Evolutionary conservation across 2,888 invertebrate species (phyloP).

Genomic region (Drymonia ruficornis): DNA sequence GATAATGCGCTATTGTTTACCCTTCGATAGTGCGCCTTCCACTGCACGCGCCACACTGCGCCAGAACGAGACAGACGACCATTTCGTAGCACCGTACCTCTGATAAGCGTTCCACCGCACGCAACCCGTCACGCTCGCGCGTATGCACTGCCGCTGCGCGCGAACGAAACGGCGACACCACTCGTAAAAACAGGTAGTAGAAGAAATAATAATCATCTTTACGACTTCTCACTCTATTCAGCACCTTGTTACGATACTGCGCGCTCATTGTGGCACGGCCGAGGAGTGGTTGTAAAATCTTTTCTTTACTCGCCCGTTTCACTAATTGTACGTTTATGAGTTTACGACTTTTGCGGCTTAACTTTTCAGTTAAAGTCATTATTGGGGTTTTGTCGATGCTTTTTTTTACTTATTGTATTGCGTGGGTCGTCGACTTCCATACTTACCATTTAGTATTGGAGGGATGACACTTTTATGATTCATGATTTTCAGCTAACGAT

Average conservation of each 20-base stretch:
- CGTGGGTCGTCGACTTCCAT: conserved; percentile 33
- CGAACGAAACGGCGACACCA: conserved; percentile 66
- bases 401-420: conserved; percentile 51
- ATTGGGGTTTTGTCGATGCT: conserved; percentile 67
- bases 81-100: conserved; percentile 53
- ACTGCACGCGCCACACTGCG: conserved; percentile 79
- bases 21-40: conserved; percentile 81
- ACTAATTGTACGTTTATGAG: conserved; percentile 85
- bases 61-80: conserved; percentile 66
- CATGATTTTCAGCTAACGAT: conserved; percentile 18
- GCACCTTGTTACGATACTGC: conserved; percentile 85
- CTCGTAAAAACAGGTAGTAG: conserved; percentile 86
- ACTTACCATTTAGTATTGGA: conserved; percentile 20
- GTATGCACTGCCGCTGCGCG: conserved; percentile 38
- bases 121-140: conserved; percentile 64
- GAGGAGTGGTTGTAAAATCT: conserved; percentile 84
- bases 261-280: conserved; percentile 82
- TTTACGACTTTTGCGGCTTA: conserved; percentile 81
- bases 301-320: conserved; percentile 83
- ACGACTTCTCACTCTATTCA: conserved; percentile 86
- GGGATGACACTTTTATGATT: conserved; percentile 24
- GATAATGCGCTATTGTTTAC: conserved; percentile 85
- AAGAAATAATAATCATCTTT: conserved; percentile 86
- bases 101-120: conserved; percentile 62
- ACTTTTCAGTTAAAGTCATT: conserved; percentile 76